Evolutionary conservation across 2,113 vertebrate species (phyloP).

Genomic region (Entomyzon cyanotis): DNA sequence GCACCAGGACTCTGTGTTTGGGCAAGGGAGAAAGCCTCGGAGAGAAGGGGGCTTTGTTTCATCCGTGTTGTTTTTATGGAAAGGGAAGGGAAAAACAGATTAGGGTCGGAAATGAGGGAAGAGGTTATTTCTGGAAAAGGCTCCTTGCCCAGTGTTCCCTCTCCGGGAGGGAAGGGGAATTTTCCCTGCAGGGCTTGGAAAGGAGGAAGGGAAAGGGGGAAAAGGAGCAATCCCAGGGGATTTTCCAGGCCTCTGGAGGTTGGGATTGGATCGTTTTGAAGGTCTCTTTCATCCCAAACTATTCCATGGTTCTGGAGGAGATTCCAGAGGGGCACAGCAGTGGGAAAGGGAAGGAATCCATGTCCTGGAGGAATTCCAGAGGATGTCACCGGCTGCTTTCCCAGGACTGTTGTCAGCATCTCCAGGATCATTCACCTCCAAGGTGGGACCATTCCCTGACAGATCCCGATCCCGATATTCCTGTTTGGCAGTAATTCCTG

Average conservation of each 20-base stretch:
- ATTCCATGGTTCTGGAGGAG: background rate
- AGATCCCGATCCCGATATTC: rapidly evolving
- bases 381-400: background rate
- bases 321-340: background rate
- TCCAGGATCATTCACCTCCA: background rate
- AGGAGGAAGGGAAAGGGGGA: background rate
- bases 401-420: background rate
- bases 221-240: background rate
- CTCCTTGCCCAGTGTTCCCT: background rate
- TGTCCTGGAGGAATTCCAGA: background rate
- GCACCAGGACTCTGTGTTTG: constrained; percentile 50
- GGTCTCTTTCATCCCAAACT: background rate
- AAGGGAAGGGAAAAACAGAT: constrained; percentile 26
- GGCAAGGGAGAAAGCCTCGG: background rate
- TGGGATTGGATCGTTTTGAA: background rate
- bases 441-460: no score
- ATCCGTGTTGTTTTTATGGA: constrained; percentile 25
- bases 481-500: background rate
- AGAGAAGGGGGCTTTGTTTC: constrained; percentile 27
- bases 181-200: background rate
- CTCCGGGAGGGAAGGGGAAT: background rate
- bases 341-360: background rate
- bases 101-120: constrained; percentile 40
- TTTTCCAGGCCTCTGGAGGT: background rate
- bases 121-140: constrained; percentile 32